Evolutionary conservation across 2,888 invertebrate genomes (phyloP).

Genomic region (Agrotis exclamationis): DNA sequence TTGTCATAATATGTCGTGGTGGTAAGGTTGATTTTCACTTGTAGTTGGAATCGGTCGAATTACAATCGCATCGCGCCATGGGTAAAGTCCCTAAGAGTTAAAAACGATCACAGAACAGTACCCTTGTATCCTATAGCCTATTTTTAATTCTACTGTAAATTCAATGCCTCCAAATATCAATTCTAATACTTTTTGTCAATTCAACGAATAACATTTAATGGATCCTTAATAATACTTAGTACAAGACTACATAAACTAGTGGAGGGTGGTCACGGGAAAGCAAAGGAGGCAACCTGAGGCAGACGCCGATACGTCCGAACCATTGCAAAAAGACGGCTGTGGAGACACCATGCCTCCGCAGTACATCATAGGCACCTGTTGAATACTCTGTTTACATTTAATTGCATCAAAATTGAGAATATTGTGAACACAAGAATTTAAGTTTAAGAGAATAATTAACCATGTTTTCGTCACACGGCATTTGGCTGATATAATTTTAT

Average conservation of each 20-base stretch:
- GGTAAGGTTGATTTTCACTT: no score
- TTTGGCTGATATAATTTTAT: conserved; percentile 39
- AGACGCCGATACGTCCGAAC: conserved; percentile 85
- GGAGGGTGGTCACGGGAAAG: conserved; percentile 34
- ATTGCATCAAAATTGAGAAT: conserved; percentile 9
- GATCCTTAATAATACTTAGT: conserved; percentile 21
- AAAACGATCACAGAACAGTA: conserved; percentile 39
- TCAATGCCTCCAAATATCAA: conserved; percentile 68
- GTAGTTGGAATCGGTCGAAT: no score
- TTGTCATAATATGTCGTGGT: no score
- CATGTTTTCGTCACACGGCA: conserved; percentile 51
- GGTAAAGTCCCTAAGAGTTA: no score
- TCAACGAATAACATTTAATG: conserved; percentile 29
- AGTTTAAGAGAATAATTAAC: conserved; percentile 2
- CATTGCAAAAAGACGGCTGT: conserved; percentile 88
- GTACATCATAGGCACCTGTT: conserved; percentile 87
- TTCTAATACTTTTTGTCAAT: conserved; percentile 50
- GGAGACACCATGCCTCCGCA: conserved; percentile 88
- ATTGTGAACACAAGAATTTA: not conserved
- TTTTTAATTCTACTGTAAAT: conserved; percentile 43
- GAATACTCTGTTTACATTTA: conserved; percentile 46
- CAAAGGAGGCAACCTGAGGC: conserved; percentile 80
- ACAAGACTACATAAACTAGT: conserved; percentile 54
- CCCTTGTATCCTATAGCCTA: conserved; percentile 49
- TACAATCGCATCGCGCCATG: no score